Percentiles rank a stretch among this genome's conserved stretches.
phyloP scores from a whole-genome alignment of 2,797 vertebrate species.

The Myiotriccus ornatus region DNA sequence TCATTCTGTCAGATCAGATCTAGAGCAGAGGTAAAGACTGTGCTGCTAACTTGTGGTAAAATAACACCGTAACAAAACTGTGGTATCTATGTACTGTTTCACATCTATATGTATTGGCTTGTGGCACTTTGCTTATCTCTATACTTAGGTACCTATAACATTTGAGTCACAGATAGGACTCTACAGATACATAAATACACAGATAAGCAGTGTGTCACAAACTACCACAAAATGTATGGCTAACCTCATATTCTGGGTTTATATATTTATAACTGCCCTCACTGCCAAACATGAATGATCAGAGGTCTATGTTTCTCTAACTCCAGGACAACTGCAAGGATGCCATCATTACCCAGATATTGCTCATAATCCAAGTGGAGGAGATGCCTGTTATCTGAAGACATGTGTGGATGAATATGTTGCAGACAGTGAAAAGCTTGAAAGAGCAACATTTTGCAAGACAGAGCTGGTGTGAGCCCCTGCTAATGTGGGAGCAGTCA shows the following conservation, averaged over 20 bases:
- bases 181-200: background rate
- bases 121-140: background rate
- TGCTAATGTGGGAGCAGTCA: background rate
- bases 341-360: background rate
- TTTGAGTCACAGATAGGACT: background rate
- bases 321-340: background rate
- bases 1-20: slow-evolving; percentile 13
- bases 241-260: background rate
- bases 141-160: background rate
- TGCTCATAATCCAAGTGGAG: background rate
- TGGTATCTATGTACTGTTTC: background rate
- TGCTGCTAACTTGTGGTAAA: background rate
- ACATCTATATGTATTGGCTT: rapidly evolving
- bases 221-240: background rate
- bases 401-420: background rate
- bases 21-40: background rate
- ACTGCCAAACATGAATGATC: background rate
- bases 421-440: background rate
- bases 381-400: background rate
- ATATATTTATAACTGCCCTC: background rate
- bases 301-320: background rate
- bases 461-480: background rate
- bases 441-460: background rate
- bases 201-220: background rate
- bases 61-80: background rate